These are phyloP conservation scores for Rhagonycha lutea DNA, from an alignment of 2,888 invertebrate genomes.

Conservation along the genomic window DNA sequence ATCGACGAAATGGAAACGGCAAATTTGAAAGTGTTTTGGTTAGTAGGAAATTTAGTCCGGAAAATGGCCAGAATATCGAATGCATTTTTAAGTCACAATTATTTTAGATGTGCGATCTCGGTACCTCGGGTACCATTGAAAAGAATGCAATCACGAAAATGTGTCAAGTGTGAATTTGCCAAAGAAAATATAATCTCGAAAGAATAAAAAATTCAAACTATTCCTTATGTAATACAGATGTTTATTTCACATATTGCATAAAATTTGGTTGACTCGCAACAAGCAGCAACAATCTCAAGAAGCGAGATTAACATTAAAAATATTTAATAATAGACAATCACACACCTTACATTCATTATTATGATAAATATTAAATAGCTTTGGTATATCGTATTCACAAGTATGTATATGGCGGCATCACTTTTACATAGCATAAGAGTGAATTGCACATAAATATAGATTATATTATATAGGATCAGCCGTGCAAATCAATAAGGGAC, in stretches of 20 bases:
- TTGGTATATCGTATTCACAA: slow-evolving; percentile 39
- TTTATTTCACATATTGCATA: slow-evolving; percentile 54
- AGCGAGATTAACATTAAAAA: slow-evolving; percentile 52
- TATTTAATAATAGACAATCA: slow-evolving; percentile 44
- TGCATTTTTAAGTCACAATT: not conserved
- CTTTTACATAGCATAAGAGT: slow-evolving; percentile 33
- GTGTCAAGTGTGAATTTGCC: slow-evolving; percentile 35
- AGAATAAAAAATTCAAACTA: slow-evolving; percentile 41
- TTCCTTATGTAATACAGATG: slow-evolving; percentile 49
- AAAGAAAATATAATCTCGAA: slow-evolving; percentile 20
- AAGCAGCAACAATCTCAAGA: slow-evolving; percentile 52
- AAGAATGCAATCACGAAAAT: slow-evolving; percentile 25
- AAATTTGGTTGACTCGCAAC: slow-evolving; percentile 47
- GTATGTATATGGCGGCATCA: slow-evolving; percentile 26
- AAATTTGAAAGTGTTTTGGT: not conserved
- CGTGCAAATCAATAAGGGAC: slow-evolving; percentile 40
- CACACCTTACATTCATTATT: slow-evolving; percentile 33
- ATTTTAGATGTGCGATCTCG: not conserved
- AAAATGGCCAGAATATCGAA: not conserved
- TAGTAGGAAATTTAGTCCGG: not conserved
- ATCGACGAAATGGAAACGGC: not conserved
- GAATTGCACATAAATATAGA: slow-evolving; percentile 35
- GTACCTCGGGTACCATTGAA: slow-evolving; percentile 29
- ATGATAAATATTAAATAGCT: slow-evolving; percentile 31
- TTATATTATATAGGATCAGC: slow-evolving; percentile 22